Percentiles rank a stretch among this genome's conserved stretches.
Evolutionary conservation across 1,140 invertebrate species (phyloP).

Genomic region (Drosophila orena): DNA sequence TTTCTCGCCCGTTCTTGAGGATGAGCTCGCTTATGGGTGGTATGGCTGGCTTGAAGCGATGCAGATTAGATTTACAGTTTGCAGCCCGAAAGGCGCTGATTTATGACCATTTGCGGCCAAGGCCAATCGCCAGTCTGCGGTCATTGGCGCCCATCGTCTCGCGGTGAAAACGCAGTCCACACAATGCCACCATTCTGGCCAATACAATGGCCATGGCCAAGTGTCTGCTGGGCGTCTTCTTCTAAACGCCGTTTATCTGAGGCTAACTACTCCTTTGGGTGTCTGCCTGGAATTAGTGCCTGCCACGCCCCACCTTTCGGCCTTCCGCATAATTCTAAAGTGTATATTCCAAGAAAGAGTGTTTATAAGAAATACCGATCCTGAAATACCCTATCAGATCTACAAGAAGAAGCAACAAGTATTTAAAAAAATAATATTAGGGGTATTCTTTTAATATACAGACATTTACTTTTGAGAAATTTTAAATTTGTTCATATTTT

Average conservation of each 20-base stretch:
- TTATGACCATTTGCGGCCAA: conserved; percentile 53
- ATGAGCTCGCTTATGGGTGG: conserved; percentile 5
- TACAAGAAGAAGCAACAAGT: no score
- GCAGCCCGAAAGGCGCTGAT: conserved; percentile 53
- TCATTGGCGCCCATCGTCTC: conserved; percentile 49
- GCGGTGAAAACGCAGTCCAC: conserved; percentile 17
- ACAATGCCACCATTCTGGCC: conserved; percentile 34
- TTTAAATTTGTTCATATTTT: no score
- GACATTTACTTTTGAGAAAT: no score
- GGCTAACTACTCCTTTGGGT: conserved; percentile 79
- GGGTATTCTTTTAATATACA: no score
- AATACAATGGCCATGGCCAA: conserved; percentile 42
- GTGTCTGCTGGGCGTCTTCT: conserved; percentile 46
- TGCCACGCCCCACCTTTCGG: conserved; percentile 28
- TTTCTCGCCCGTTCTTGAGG: conserved; percentile 5
- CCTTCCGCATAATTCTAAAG: conserved; percentile 46
- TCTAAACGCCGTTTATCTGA: conserved; percentile 70
- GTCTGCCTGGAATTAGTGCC: conserved; percentile 66
- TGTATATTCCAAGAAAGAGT: background rate
- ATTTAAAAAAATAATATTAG: no score
- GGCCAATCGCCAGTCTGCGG: conserved; percentile 45
- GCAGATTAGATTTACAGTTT: conserved; percentile 51
- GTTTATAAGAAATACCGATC: background rate
- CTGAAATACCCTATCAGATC: background rate
- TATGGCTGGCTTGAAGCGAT: conserved; percentile 21